Evolutionary conservation across 2,113 vertebrate genomes (phyloP).

Genomic region (Genyomyrus donnyi): DNA sequence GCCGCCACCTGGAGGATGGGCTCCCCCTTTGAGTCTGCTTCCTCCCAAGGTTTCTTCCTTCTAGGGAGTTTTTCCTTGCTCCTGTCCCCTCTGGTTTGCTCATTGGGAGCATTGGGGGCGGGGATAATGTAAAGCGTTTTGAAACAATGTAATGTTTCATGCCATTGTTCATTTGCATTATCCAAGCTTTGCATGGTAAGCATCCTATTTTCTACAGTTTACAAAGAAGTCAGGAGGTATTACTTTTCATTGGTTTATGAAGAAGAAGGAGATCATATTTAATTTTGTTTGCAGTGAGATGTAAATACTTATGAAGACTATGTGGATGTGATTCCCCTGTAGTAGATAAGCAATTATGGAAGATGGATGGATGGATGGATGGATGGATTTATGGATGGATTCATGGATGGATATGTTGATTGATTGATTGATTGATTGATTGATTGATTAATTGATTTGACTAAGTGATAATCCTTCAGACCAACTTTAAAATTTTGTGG

Average conservation of each 20-base stretch:
- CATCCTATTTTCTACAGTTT: not conserved
- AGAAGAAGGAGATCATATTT: not conserved
- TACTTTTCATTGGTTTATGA: not conserved
- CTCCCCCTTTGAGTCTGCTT: too few species aligned
- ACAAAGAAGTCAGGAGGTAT: not conserved
- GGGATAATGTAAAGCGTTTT: too few species aligned
- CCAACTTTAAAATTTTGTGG: not conserved
- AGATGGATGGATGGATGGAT: not conserved
- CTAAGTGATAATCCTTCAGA: not conserved
- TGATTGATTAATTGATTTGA: not conserved
- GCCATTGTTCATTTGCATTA: not conserved
- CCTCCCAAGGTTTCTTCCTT: too few species aligned
- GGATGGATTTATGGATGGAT: not conserved
- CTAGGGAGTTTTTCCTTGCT: too few species aligned
- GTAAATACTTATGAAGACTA: not conserved
- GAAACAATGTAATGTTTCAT: not conserved
- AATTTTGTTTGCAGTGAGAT: not conserved
- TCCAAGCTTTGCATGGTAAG: not conserved
- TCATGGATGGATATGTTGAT: not conserved
- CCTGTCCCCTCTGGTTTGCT: too few species aligned
- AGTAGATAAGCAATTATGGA: not conserved
- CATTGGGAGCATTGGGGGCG: too few species aligned
- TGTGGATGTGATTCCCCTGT: not conserved
- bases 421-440: not conserved
- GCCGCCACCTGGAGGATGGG: too few species aligned